Base-by-base conservation (phyloP, 2,797 vertebrate genomes). In the Poecilia picta region DNA sequence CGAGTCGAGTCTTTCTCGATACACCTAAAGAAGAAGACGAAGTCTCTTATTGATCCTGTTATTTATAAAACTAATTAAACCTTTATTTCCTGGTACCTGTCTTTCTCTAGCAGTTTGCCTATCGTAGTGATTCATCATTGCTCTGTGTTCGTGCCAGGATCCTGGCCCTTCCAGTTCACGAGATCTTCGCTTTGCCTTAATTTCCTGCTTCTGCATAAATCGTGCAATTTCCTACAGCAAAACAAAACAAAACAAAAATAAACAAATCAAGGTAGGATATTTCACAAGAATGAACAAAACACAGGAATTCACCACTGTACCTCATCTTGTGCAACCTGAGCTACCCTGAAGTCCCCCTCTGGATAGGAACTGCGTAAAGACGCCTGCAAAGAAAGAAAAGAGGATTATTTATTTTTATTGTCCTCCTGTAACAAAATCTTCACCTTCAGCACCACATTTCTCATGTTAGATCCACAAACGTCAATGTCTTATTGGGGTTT, bases 131-230 rank as follows among this genome's bases (percentile, higher is more conserved):
- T 59, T 81, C 10, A 86, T 89, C 88, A 89, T 86, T 0, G 91
- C 91, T 85, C 90, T 81, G 75, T 91, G 91, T 39, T 95, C 95
- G 0, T 59, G 86, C 80, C 87, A 91, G 0, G 90, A 90, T 0
- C 81, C 80, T 1, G 87, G 89, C 16, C 89, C 91, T 11, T 95
- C 95, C 0, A 94, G 85, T 68, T 95, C 95, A 6, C 83, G 85
- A 23, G 95, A 94, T 47, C 86, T 68, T 18, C 91, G 90, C 74
- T 95, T 95, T 0, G 91, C 87, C 80, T 94, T 95, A 0, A 96
- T 92, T 88, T 97, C 96, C 81, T 96, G 94, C 74, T 95, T 96
- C 79, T 97, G 96, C 76, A 97, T 96, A 66, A 95, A 96, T n/a
- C 85, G 95, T 13, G 96, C 96, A 28, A 97, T 97, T 92, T 97